These are phyloP conservation scores for Anas capensis DNA, from an alignment of 2,797 vertebrate genomes.

Conservation along the genomic window DNA sequence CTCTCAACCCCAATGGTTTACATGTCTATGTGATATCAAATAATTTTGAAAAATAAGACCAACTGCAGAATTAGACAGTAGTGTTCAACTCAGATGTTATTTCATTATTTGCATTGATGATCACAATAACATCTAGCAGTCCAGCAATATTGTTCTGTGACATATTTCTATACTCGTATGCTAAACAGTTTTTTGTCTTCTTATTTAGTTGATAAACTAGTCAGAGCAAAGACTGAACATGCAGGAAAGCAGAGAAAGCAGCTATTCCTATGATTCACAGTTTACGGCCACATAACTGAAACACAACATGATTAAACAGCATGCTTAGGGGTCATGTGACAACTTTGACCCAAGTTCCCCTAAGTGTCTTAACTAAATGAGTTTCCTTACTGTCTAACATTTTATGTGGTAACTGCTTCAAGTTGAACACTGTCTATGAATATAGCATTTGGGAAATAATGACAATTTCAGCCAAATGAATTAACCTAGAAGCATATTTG, in stretches of 20 bases:
- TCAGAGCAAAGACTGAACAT: not conserved
- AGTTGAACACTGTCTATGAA: not conserved
- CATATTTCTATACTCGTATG: not conserved
- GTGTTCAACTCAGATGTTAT: not conserved
- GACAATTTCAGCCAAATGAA: not conserved
- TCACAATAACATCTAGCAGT: not conserved
- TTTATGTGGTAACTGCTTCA: not conserved
- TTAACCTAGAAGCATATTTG: not conserved
- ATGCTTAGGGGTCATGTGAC: not conserved
- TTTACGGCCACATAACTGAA: not conserved
- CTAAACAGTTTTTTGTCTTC: not conserved
- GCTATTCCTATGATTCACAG: not conserved
- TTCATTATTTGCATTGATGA: slow-evolving; percentile 22
- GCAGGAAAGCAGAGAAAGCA: not conserved
- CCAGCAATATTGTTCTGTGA: not conserved
- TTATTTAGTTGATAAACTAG: not conserved
- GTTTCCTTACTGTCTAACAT: not conserved
- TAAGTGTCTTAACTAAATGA: not conserved
- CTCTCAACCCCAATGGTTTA: not conserved
- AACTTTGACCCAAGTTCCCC: not conserved
- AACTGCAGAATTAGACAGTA: slow-evolving; percentile 9
- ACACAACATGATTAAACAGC: not conserved
- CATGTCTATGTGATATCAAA: not conserved
- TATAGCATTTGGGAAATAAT: not conserved
- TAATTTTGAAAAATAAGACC: not conserved